Evolutionary conservation across 2,113 vertebrate genomes (phyloP).

Genomic region (Lucifuga dentata): DNA sequence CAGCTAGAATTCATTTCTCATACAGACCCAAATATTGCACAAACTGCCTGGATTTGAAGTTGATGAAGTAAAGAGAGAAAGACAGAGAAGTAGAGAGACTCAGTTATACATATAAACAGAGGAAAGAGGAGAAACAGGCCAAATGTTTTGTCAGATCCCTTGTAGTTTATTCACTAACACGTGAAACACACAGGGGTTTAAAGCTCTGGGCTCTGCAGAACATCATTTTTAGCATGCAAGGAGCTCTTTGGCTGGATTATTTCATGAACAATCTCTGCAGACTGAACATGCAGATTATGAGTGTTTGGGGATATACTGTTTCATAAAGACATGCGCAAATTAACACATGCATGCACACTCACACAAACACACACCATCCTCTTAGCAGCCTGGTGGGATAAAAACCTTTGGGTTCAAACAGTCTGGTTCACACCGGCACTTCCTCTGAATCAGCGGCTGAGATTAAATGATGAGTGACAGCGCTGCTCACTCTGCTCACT

Average conservation of each 20-base stretch:
- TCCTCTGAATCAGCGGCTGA: slow-evolving; percentile 38
- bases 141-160: neutral
- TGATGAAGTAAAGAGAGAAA: too few relatives aligned
- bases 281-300: too few relatives aligned
- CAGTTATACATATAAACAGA: neutral
- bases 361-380: neutral
- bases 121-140: neutral
- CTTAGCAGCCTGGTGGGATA: neutral
- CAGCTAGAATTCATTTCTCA: too few relatives aligned
- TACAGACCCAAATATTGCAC: too few relatives aligned
- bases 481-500: slow-evolving; percentile 31
- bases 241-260: too few relatives aligned
- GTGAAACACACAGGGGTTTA: neutral
- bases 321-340: neutral
- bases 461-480: slow-evolving; percentile 50
- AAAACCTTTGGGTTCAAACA: neutral
- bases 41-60: too few relatives aligned
- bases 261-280: too few relatives aligned
- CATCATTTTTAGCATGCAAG: too few relatives aligned
- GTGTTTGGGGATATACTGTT: neutral
- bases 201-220: too few relatives aligned
- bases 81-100: neutral
- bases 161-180: neutral
- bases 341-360: neutral
- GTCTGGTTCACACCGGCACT: slow-evolving; percentile 12